Conservation (phyloP, 2,797 vertebrate genomes). For the Amblyopsis hoosieri region DNA sequence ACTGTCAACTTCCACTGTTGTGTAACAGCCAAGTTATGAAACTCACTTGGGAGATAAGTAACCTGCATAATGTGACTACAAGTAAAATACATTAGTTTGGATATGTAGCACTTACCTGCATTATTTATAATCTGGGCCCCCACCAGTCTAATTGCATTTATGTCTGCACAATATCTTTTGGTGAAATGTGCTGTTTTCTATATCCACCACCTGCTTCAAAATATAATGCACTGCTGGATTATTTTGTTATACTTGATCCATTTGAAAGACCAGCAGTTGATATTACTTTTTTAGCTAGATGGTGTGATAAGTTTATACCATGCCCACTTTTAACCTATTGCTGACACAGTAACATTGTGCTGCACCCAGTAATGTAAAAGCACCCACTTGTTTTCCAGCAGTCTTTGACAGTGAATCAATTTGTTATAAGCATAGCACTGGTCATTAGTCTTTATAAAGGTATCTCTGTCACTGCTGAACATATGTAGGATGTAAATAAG, state of each 20-base stretch:
- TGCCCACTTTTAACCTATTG: background rate
- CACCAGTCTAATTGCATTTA: slow-evolving; percentile 1
- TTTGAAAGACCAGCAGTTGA: too few species aligned
- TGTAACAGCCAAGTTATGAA: background rate
- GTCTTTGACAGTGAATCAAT: slow-evolving; percentile 2
- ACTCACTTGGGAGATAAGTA: background rate
- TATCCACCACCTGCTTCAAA: slow-evolving; percentile 2
- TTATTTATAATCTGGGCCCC: slow-evolving; percentile 12
- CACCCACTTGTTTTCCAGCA: background rate
- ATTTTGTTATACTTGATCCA: too few species aligned
- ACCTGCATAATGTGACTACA: too few species aligned
- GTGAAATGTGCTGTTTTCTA: slow-evolving; percentile 18
- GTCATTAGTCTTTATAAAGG: too few species aligned
- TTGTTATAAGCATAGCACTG: background rate
- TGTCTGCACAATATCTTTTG: slow-evolving; percentile 11
- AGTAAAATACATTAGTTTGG: too few species aligned
- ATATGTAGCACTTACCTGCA: background rate
- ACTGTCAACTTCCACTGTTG: background rate
- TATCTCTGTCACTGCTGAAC: too few species aligned
- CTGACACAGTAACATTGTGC: background rate
- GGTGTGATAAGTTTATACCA: background rate
- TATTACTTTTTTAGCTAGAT: too few species aligned
- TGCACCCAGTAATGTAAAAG: background rate
- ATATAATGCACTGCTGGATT: slow-evolving; percentile 8
- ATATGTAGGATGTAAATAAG: too few species aligned